Base-by-base conservation (phyloP, 2,113 vertebrate species). In the Hippolais icterina region DNA sequence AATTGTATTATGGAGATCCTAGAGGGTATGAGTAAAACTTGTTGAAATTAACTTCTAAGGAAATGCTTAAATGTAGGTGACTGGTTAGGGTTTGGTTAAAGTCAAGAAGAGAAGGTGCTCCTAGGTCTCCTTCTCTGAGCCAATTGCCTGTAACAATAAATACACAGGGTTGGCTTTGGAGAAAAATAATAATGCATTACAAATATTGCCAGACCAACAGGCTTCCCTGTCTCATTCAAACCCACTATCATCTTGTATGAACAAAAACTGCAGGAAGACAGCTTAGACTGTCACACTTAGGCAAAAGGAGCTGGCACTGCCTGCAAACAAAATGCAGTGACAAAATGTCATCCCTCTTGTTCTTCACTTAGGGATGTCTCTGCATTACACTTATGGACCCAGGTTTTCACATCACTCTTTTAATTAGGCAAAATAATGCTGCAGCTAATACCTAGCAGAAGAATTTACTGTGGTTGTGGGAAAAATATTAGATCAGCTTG, bases 21-120 rank as follows among this genome's bases (percentile, higher is more conserved):
- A 93, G 91, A 94, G 89, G 94, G 89, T 68, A 96, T 92, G 81
- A 94, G 77, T 94, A 96, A 91, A 96, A 96, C 81, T 87, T 93
- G 92, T 87, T 91, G 96, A 96, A 94, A 96, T 94, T 90, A 94
- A 85, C 74, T 89, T 94, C 86, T 89, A 89, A 93, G 89, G 77
- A 96, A 92, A 93, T 69, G 61, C 5, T 82, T 70, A 92, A 88
- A 94, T 23, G 83, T 44, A 74, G 61, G 72, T 84, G 95, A 92
- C 37, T 90, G 77, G 69, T 61, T 82, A 71, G 68, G 24, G 41
- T 56, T 88, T 70, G 79, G 90, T 78, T 86, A 42, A 74, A 83
- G 77, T 50, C 68, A 64, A 71, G 92, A 74, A 88, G 33, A 74
- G 39, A 53, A 81, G 71, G 20, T 41, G 29, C 50, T 92, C 52